These are phyloP conservation scores for Coendou prehensilis DNA, from an alignment of 2,797 vertebrate genomes.

Conservation along the genomic window DNA sequence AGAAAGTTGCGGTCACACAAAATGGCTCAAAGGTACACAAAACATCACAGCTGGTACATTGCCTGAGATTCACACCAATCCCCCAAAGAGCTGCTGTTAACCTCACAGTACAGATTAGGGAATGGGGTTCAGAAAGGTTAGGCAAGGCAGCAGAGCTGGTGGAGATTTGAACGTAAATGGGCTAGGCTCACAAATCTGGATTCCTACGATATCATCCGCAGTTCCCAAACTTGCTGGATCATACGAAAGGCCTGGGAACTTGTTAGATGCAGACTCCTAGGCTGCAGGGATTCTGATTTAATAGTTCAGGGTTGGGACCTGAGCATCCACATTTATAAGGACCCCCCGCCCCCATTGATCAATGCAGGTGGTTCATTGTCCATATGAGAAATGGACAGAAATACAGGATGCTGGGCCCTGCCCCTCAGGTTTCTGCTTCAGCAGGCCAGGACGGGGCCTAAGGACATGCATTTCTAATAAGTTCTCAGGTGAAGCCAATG, in stretches of 20 bases:
- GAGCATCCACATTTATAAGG: background rate
- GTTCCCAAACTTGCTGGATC: background rate
- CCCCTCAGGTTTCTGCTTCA: background rate
- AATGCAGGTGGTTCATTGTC: background rate
- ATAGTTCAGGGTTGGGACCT: background rate
- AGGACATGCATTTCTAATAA: background rate
- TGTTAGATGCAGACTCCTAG: background rate
- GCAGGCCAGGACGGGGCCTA: background rate
- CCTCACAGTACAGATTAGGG: background rate
- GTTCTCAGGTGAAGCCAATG: background rate
- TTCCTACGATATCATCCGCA: background rate
- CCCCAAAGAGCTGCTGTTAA: background rate
- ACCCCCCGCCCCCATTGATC: background rate
- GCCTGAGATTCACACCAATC: background rate
- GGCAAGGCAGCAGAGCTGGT: background rate
- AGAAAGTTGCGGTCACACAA: conserved; percentile 5
- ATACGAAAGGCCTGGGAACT: background rate
- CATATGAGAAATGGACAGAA: background rate
- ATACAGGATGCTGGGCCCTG: too few relatives aligned
- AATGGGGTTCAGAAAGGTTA: background rate
- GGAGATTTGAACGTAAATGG: background rate
- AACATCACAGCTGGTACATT: background rate
- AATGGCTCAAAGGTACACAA: background rate
- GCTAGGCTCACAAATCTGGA: background rate
- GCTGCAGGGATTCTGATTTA: background rate